phyloP scores from a whole-genome alignment of 1,140 invertebrate species.

The Eumaeus atala region DNA sequence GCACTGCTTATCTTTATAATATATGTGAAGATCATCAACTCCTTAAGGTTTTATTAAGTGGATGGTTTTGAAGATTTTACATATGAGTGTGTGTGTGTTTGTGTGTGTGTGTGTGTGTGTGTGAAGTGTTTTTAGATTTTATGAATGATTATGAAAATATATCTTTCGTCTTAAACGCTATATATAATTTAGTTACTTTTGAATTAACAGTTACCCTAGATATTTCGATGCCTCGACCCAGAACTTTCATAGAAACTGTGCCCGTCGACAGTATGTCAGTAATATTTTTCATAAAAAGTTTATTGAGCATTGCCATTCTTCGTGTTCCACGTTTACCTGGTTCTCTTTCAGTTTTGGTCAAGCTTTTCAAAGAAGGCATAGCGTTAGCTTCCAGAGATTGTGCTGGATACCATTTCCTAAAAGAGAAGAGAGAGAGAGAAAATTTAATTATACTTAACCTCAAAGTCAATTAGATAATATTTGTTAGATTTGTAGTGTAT shows the following conservation, averaged over 20 bases:
- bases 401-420: conserved; percentile 52
- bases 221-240: conserved; percentile 81
- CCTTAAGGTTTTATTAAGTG: no score
- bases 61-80: no score
- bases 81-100: no score
- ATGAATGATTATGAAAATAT: no score
- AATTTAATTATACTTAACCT: conserved; percentile 17
- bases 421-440: conserved; percentile 12
- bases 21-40: no score
- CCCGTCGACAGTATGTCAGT: conserved; percentile 84
- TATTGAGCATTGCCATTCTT: conserved; percentile 80
- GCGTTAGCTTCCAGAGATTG: conserved; percentile 24
- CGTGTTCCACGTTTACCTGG: conserved; percentile 63
- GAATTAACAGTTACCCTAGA: conserved; percentile 61
- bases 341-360: conserved; percentile 52
- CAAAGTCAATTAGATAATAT: not conserved
- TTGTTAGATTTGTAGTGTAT: conserved; percentile 16
- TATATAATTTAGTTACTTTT: not conserved
- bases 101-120: no score
- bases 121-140: no score
- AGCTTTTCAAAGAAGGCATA: conserved; percentile 51
- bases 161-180: not conserved
- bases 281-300: conserved; percentile 86
- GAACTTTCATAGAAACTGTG: conserved; percentile 74
- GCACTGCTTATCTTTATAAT: no score